Base-by-base conservation (phyloP, 2,888 invertebrate species). In the Seira sanloemensis region DNA sequence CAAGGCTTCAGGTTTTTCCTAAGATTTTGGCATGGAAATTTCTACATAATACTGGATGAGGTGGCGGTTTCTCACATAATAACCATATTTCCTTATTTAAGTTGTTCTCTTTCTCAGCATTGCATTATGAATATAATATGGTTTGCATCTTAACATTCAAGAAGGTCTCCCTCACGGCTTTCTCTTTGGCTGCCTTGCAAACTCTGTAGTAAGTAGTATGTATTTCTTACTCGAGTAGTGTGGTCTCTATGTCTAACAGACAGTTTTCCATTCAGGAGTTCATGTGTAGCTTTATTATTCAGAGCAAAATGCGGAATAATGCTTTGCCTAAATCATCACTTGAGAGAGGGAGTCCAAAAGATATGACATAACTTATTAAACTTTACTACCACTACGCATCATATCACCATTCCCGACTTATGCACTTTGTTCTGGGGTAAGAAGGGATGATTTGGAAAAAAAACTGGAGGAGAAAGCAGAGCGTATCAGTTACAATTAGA, bases 21-120 rank as follows among this genome's bases (percentile, higher is more conserved):
- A 9, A 37, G 37, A 37, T 37, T 37, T 37, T 37, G 7, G 37
- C 12, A 12, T 37, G 37, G 12, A 12, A 37, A 9, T 5, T 37
- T 37, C 12, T 37, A 37, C 37, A 12, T 37, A 37, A 37, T 37
- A 37, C 37, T 37, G 37, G 5, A 9, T 9, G 37, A 26, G 79
- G 76, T 69, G 69, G 65, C 62, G 65, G 71, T 71, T 18, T 21
- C 77, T 66, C 82, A 83, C 82, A 83, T 83, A 83, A 83, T 83
- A 83, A 83, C 77, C 82, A 77, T 83, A 83, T 83, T 83, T 83
- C 73, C 82, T 83, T 83, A 83, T 83, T 83, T 83, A 83, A 83
- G 77, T 77, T 67, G 67, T 37, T 37, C 12, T 37, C 37, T 37
- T 37, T 73, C 77, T 77, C 73, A 72, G 82, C 82, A 83, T 83